Evolutionary conservation across 2,797 vertebrate genomes (phyloP).

Genomic region (Anomalospiza imberbis): DNA sequence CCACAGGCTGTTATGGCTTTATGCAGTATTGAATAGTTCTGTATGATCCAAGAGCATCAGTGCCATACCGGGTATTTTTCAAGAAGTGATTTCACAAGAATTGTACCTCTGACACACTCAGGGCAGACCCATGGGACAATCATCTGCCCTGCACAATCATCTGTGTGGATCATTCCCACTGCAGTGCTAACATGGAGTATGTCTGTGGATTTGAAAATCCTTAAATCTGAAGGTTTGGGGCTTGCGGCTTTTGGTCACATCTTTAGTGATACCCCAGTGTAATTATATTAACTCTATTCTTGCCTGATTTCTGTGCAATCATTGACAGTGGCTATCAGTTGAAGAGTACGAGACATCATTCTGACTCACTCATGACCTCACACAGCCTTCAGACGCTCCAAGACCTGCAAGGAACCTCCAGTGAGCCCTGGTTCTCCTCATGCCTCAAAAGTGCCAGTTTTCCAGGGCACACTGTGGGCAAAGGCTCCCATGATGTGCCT

Average conservation of each 20-base stretch:
- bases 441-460: background rate
- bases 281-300: constrained; percentile 21
- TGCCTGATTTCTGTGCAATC: background rate
- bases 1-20: background rate
- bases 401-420: background rate
- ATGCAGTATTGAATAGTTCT: background rate
- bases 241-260: background rate
- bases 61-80: rapidly evolving
- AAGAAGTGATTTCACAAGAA: rapidly evolving
- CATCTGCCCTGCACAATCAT: background rate
- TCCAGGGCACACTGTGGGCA: rapidly evolving
- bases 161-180: background rate
- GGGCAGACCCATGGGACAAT: background rate
- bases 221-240: background rate
- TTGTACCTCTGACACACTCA: rapidly evolving
- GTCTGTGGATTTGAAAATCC: background rate
- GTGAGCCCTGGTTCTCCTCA: rapidly evolving
- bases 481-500: rapidly evolving
- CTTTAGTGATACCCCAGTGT: background rate
- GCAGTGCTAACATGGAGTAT: background rate
- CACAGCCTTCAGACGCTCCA: background rate
- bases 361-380: background rate
- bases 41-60: rapidly evolving
- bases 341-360: background rate
- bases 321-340: constrained; percentile 9